Evolutionary conservation across 64 coral and sea anemone species (phyloP), one percentile per base, ranked within the genome.

Genomic region (Cladopsammia gracilis): DNA sequence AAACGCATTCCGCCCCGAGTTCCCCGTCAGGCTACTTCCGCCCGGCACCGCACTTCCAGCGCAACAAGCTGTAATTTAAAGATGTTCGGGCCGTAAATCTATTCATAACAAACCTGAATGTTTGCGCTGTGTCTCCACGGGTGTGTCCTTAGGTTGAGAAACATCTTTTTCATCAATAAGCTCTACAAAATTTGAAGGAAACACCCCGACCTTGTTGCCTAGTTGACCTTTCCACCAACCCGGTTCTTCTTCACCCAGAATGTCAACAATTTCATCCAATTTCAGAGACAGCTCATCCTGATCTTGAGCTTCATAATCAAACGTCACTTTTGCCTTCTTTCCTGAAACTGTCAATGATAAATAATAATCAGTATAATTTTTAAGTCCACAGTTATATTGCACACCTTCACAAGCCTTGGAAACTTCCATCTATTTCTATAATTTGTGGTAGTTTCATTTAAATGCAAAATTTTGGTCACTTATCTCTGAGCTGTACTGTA

Each of bases 121-220:
- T 49, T 16, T 65, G 23, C 13, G 86, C 71, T 69, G 58, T 50
- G 25, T 62, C 20, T 66, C 44, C 34, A 47, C 15, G 22, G 25
- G 15, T 2, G 2, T 60, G 54, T 75, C 56, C 20, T 81, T 2
- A 25, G 44, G 20, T 73, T 75, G 26, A 48, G 10, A 11, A 13
- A 18, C 62, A 76, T 89, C 87, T 60, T 77, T 77, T 46, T 93
- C 93, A 49, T 71, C 86, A 13, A 98, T 66, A 6, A 95, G 58
- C 70, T 98, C 94, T 25, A 95, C 94, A 87, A 98, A 98, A 78
- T 98, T 98, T 23, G 94, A 90, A 54, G 97, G 97, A 60, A 98
- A 96, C 20, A 98, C 91, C 3, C 97, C 97, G 83, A 53, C 76
- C 14, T 86, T 90, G 20, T 88, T 91, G 48, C 59, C 60, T 2